Evolutionary conservation across 2,888 invertebrate species (phyloP), one percentile per base, ranked within the genome.

Genomic region (Scaptodrosophila latifasciaeformis): DNA sequence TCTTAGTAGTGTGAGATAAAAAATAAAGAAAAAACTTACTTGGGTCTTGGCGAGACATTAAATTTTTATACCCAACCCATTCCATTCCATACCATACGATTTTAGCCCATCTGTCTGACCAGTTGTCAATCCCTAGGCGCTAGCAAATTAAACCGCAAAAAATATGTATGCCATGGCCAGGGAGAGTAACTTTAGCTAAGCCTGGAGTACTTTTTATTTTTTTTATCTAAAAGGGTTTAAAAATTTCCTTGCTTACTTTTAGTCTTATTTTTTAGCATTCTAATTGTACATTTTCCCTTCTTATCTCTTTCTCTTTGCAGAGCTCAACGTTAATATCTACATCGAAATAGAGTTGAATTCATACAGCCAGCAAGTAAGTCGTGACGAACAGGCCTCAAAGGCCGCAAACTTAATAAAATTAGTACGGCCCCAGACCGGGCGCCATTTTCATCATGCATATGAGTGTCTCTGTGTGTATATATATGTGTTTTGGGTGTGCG

Each of bases 401-500:
- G 24, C 24, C 7, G 7, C 24, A 24, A 24, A 24, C 7, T 24
- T 35, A 24, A 24, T 24, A 7, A 24, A 13, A 35, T 35, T 35
- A 35, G 9, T 35, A n/a, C 35, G 35, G 15, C 6, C n/a, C n/a
- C n/a, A n/a, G n/a, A n/a, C n/a, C n/a, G n/a, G n/a, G n/a, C n/a
- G n/a, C n/a, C n/a, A n/a, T 39, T 17, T 39, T 1, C 39, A 39
- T 17, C 10, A 17, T 10, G 17, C 18, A 39, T 21, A 1, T 21
- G 15, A 6, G 21, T 42, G 13, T 39, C 10, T 42, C 4, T 12
- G 27, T 19, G n/a, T 30, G 13, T 46, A 18, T 2, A 7, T 9
- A 18, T 17, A 10, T 18, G 17, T 35, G 35, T 2, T 5, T 35
- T 35, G 10, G 12, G 48, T 44, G 34, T 42, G 58, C 34, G 21